A percentile compares a stretch with the other conserved stretches of the same genome.
Conservation (phyloP, 2,113 vertebrate species). For the Daphoenositta chrysoptera region DNA sequence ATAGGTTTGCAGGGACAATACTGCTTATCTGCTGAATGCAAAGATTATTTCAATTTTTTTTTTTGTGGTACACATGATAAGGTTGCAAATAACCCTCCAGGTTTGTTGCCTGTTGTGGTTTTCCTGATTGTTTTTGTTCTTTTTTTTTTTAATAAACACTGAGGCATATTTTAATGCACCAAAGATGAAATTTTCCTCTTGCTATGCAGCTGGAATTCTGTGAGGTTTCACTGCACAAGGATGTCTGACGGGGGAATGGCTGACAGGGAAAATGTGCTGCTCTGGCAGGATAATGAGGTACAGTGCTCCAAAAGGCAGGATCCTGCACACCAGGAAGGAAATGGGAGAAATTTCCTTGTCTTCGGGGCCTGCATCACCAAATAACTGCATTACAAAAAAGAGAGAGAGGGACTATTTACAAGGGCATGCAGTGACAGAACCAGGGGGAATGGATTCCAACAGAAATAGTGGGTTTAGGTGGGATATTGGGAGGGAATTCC, state of each 20-base stretch:
- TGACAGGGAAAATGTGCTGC: conserved; percentile 15
- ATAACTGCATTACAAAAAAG: background rate
- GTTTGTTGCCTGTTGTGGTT: background rate
- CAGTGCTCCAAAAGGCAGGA: background rate
- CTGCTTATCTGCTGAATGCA: background rate
- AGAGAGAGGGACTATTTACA: background rate
- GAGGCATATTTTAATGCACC: background rate
- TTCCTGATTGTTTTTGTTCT: background rate
- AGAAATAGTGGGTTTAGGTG: background rate
- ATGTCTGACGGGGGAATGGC: background rate
- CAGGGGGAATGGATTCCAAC: background rate
- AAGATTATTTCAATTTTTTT: background rate
- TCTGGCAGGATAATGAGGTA: conserved; percentile 14
- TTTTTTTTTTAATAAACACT: background rate
- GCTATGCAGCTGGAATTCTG: background rate
- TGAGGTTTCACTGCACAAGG: background rate
- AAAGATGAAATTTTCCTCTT: background rate
- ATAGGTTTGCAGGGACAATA: background rate
- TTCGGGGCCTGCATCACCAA: background rate
- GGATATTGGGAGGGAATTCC: background rate
- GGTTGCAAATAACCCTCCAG: background rate
- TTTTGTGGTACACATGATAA: background rate
- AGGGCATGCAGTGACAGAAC: background rate
- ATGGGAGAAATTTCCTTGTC: background rate
- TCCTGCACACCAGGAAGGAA: background rate